Evolutionary conservation across 2,797 vertebrate species (phyloP).

Genomic region (Enoplosus armatus): DNA sequence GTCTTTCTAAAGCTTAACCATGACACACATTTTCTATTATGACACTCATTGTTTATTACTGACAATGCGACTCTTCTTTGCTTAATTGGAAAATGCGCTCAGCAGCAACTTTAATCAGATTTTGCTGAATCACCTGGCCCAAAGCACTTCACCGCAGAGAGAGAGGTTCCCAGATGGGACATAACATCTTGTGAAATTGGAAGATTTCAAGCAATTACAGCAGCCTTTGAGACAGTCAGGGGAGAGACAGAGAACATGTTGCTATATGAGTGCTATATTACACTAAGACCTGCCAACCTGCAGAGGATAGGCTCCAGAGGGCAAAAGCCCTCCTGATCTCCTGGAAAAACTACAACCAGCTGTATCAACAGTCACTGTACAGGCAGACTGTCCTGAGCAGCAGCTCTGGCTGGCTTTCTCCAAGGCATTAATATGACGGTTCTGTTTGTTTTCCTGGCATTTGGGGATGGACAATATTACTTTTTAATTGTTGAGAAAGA

Average conservation of each 20-base stretch:
- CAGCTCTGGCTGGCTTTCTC: neutral
- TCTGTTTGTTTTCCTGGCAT: conserved; percentile 30
- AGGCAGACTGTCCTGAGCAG: conserved; percentile 15
- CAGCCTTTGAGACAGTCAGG: conserved; percentile 59
- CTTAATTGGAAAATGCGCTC: neutral
- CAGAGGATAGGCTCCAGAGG: conserved; percentile 57
- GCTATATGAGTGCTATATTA: conserved; percentile 55
- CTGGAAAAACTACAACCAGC: conserved; percentile 75
- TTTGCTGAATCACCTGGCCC: conserved; percentile 33
- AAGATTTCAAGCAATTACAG: conserved; percentile 55
- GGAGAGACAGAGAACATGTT: conserved; percentile 47
- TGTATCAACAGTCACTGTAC: conserved; percentile 71
- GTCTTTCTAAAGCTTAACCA: neutral
- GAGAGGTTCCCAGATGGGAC: conserved; percentile 37
- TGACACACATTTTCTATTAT: neutral
- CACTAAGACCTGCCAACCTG: conserved; percentile 59
- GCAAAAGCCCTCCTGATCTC: conserved; percentile 61
- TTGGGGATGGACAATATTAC: conserved; percentile 12
- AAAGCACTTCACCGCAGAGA: neutral
- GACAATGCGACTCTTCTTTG: neutral
- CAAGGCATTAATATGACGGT: conserved; percentile 8
- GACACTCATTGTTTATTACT: neutral
- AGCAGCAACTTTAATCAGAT: conserved; percentile 1
- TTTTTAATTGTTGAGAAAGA: conserved; percentile 40
- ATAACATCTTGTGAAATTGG: conserved; percentile 41